Conservation (phyloP, 1,140 invertebrate species). For the Sminthurinus signatus region DNA sequence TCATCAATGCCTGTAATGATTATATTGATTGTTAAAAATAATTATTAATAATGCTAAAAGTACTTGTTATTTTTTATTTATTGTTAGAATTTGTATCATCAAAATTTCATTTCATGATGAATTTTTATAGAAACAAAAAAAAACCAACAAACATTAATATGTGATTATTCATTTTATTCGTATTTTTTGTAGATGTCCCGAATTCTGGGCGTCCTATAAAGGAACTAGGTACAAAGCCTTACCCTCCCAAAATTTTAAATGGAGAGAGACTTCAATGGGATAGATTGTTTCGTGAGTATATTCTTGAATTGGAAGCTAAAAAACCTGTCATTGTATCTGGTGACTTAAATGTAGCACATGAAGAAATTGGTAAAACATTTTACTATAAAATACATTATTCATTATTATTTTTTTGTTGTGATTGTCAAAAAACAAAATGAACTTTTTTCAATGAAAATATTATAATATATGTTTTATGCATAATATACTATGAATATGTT, state of each 20-base stretch:
- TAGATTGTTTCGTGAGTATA: slow-evolving; percentile 64
- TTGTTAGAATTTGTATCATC: not conserved
- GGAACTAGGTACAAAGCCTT: slow-evolving; percentile 24
- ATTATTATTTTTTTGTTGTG: too few species aligned
- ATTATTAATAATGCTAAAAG: too few species aligned
- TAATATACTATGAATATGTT: too few species aligned
- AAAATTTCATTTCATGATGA: slow-evolving; percentile 1
- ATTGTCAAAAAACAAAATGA: too few species aligned
- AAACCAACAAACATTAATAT: not conserved
- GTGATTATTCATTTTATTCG: slow-evolving; percentile 17
- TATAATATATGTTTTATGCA: too few species aligned
- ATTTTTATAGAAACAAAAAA: not conserved
- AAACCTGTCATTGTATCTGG: slow-evolving; percentile 94
- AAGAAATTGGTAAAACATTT: slow-evolving; percentile 70
- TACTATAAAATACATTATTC: too few species aligned
- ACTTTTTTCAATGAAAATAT: too few species aligned
- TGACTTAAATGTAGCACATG: slow-evolving; percentile 95
- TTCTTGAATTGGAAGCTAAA: slow-evolving; percentile 72
- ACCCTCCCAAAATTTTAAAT: slow-evolving; percentile 57
- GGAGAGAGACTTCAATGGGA: slow-evolving; percentile 89
- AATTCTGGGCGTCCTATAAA: slow-evolving; percentile 62
- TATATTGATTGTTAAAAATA: too few species aligned
- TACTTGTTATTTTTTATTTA: too few species aligned
- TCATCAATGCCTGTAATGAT: slow-evolving; percentile 66
- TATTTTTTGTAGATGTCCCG: slow-evolving; percentile 57